Evolutionary conservation across 1,140 invertebrate species (phyloP).

Genomic region (Heliothis subflexa): DNA sequence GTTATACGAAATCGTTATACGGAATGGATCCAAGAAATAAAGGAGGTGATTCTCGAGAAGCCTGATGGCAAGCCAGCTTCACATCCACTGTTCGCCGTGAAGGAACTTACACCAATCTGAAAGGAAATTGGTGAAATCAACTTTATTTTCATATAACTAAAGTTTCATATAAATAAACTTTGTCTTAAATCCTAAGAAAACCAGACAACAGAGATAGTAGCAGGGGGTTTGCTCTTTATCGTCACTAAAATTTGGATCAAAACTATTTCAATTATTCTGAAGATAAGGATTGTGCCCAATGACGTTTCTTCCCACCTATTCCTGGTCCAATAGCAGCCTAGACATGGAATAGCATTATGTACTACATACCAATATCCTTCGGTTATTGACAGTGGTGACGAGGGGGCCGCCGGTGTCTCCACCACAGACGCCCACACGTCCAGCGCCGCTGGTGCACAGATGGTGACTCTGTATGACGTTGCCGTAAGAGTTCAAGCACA

Average conservation of each 20-base stretch:
- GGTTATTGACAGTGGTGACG: slow-evolving; percentile 55
- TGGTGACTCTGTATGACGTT: slow-evolving; percentile 56
- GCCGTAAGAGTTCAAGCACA: slow-evolving; percentile 56
- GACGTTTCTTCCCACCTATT: neutral
- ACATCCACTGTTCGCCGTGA: slow-evolving; percentile 85
- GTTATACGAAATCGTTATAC: slow-evolving; percentile 44
- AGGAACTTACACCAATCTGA: slow-evolving; percentile 87
- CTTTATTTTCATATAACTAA: too few species aligned
- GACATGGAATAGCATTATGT: neutral
- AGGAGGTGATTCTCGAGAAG: slow-evolving; percentile 86
- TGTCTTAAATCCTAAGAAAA: too few species aligned
- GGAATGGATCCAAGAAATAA: slow-evolving; percentile 86
- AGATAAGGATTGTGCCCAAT: too few species aligned
- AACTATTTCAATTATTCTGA: too few species aligned
- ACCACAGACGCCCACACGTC: slow-evolving; percentile 54
- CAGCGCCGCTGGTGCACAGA: slow-evolving; percentile 63
- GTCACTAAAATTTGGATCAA: too few species aligned
- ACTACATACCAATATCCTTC: slow-evolving; percentile 50
- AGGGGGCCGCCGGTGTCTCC: slow-evolving; percentile 85
- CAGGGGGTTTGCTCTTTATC: too few species aligned
- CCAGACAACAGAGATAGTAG: too few species aligned
- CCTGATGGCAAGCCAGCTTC: slow-evolving; percentile 86
- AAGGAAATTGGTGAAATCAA: slow-evolving; percentile 46
- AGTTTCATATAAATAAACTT: too few species aligned
- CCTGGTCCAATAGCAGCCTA: neutral